Evolutionary conservation across 2,888 invertebrate genomes (phyloP).

Genomic region (Syrphus vitripennis): DNA sequence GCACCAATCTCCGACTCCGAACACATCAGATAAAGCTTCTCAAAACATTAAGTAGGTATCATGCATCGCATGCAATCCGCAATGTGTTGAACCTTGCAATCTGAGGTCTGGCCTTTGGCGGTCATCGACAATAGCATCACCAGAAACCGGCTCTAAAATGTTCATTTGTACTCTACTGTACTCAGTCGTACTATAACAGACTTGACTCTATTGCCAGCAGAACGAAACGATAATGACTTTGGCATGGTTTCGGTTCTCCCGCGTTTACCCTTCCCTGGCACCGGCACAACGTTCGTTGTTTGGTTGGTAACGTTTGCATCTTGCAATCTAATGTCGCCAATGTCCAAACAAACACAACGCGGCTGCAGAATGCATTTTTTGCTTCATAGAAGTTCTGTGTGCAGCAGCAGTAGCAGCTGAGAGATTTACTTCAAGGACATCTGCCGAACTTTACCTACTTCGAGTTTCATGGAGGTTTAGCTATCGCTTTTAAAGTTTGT

Average conservation of each 20-base stretch:
- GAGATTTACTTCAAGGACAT: slow-evolving; percentile 52
- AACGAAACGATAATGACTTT: slow-evolving; percentile 69
- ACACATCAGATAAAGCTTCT: slow-evolving; percentile 1
- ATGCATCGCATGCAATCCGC: slow-evolving; percentile 43
- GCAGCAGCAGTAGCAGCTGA: not conserved
- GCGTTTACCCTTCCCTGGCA: slow-evolving; percentile 1
- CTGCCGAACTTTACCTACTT: slow-evolving; percentile 67
- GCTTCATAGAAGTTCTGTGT: slow-evolving; percentile 32
- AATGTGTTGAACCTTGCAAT: slow-evolving; percentile 58
- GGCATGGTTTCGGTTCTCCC: slow-evolving; percentile 57
- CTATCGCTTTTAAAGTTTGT: slow-evolving; percentile 27
- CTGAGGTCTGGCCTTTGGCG: slow-evolving; percentile 55
- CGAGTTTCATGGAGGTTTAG: not conserved
- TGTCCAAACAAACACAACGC: not conserved
- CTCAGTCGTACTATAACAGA: not conserved
- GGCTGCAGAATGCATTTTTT: slow-evolving; percentile 11
- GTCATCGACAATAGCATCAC: slow-evolving; percentile 66
- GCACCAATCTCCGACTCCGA: slow-evolving; percentile 36
- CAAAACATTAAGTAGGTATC: not conserved
- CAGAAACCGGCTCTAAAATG: slow-evolving; percentile 58
- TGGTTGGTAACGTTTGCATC: not conserved
- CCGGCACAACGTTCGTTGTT: too few relatives aligned
- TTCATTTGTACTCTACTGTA: slow-evolving; percentile 15
- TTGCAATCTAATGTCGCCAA: slow-evolving; percentile 14
- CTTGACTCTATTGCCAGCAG: slow-evolving; percentile 3